These are phyloP conservation scores for Rhipidura dahli DNA, from an alignment of 2,113 vertebrate genomes.

Conservation along the genomic window DNA sequence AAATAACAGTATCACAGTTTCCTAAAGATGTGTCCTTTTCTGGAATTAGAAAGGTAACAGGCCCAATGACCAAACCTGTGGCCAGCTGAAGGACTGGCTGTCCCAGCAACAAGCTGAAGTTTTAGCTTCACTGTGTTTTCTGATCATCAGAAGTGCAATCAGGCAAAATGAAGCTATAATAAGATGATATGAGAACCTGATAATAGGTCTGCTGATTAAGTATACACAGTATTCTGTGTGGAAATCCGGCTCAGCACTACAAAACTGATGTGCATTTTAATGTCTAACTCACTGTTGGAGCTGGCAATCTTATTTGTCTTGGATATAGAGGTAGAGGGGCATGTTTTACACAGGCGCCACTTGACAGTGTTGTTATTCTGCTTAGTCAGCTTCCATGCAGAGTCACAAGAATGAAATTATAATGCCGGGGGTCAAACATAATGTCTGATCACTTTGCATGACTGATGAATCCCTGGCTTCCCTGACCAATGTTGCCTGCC, in stretches of 20 bases:
- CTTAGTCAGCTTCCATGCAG: background rate
- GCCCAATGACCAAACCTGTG: rapidly evolving
- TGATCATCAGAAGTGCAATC: background rate
- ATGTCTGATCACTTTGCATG: background rate
- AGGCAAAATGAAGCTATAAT: constrained; percentile 4
- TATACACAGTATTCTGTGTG: background rate
- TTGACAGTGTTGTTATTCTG: background rate
- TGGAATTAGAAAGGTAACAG: background rate
- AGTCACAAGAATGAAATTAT: background rate
- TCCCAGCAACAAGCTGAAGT: background rate
- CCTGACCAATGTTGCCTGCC: background rate
- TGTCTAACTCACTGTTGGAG: background rate
- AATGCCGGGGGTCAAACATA: background rate
- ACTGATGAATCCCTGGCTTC: background rate
- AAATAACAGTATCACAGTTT: background rate
- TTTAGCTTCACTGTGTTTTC: background rate
- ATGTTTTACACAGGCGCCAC: background rate
- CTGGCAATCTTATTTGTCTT: background rate
- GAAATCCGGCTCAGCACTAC: background rate
- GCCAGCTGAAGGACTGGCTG: background rate
- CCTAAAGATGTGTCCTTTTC: background rate
- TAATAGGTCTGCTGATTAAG: constrained; percentile 6
- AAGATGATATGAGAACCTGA: background rate
- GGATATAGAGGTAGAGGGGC: background rate
- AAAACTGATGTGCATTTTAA: background rate